Conservation (phyloP, 2,113 vertebrate genomes). For the Marmota flaviventris region DNA sequence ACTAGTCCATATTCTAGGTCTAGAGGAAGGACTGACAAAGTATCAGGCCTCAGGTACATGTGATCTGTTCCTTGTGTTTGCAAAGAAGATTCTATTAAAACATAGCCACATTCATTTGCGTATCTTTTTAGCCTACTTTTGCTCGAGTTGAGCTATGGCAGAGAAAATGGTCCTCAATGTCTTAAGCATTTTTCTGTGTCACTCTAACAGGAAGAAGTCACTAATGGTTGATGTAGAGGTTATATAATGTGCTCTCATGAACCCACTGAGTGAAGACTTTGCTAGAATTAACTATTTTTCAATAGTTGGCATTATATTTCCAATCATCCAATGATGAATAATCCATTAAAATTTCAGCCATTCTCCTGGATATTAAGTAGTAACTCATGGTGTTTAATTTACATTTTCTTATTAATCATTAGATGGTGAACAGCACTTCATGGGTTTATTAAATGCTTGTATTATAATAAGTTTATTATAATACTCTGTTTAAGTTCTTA, state of each 20-base stretch:
- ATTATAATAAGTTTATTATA: no score
- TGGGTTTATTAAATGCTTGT: background rate
- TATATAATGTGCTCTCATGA: background rate
- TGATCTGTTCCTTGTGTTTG: background rate
- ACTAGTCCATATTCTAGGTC: background rate
- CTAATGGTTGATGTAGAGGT: background rate
- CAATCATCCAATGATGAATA: background rate
- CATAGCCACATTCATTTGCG: background rate
- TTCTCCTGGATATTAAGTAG: background rate
- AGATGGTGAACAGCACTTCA: background rate
- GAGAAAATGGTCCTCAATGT: no score
- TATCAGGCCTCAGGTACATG: no score
- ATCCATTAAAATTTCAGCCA: background rate
- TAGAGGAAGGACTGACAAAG: background rate
- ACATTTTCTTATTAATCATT: background rate
- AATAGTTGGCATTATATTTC: background rate
- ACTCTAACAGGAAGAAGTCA: background rate
- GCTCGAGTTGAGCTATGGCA: background rate
- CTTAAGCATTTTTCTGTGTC: background rate
- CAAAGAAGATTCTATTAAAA: background rate
- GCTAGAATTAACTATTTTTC: background rate
- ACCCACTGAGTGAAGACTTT: background rate
- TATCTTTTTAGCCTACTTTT: background rate
- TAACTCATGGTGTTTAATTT: background rate
- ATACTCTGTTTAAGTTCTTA: no score